These are phyloP conservation scores for Trachelus iudaicus DNA, from an alignment of 2,888 invertebrate genomes.

Conservation along the genomic window DNA sequence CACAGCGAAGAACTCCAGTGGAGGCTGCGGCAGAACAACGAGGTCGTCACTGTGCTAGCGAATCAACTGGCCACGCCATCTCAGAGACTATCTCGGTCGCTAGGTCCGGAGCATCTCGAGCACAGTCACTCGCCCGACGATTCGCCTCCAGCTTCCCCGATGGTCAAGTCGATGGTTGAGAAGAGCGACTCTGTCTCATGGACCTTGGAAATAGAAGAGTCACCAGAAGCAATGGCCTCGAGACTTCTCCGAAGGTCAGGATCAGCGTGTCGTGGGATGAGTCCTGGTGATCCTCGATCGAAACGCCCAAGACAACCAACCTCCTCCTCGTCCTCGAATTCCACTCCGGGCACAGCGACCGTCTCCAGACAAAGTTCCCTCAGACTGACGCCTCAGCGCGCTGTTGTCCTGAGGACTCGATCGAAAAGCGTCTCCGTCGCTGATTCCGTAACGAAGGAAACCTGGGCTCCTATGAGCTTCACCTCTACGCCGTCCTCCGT, in stretches of 20 bases:
- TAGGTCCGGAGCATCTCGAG: not conserved
- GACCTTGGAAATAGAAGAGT: slow-evolving; percentile 83
- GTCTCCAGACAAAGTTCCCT: slow-evolving; percentile 56
- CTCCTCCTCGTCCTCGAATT: slow-evolving; percentile 68
- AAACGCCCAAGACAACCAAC: slow-evolving; percentile 65
- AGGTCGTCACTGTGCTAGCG: slow-evolving; percentile 69
- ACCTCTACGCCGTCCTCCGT: slow-evolving; percentile 51
- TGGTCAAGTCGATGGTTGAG: slow-evolving; percentile 85
- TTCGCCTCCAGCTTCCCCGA: slow-evolving; percentile 74
- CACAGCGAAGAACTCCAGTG: slow-evolving; percentile 91
- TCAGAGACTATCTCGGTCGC: slow-evolving; percentile 27
- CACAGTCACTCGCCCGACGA: slow-evolving; percentile 55
- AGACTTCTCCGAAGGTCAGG: slow-evolving; percentile 76
- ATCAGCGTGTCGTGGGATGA: slow-evolving; percentile 39
- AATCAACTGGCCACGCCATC: slow-evolving; percentile 53
- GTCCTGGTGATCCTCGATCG: slow-evolving; percentile 49
- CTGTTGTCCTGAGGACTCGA: slow-evolving; percentile 43
- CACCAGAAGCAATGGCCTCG: slow-evolving; percentile 78
- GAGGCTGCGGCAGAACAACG: slow-evolving; percentile 85
- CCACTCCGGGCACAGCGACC: slow-evolving; percentile 33
- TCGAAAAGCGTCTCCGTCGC: slow-evolving; percentile 59
- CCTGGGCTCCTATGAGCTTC: slow-evolving; percentile 49
- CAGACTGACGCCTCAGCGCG: slow-evolving; percentile 37
- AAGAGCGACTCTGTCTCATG: slow-evolving; percentile 89
- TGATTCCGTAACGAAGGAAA: slow-evolving; percentile 31